These are phyloP conservation scores for Botrylloides violaceus DNA, from an alignment of 23 tunicate species.

Conservation along the genomic window DNA sequence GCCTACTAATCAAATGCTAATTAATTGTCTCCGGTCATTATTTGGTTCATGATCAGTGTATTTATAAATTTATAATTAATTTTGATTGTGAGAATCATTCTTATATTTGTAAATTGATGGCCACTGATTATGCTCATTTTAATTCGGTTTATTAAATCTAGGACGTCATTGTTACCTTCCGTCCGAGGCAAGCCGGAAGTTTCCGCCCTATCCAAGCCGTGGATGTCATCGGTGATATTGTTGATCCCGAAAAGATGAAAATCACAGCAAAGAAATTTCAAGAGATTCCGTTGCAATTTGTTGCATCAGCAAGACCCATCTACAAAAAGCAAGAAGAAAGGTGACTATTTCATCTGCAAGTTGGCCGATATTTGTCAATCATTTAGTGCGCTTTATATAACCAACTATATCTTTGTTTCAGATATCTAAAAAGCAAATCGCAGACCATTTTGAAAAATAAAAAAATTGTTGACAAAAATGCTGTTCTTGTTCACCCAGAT, in stretches of 20 bases:
- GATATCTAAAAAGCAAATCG: not conserved
- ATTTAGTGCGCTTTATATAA: not conserved
- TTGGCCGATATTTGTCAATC: too few species aligned
- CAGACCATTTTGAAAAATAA: not conserved
- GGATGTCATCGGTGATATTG: slow-evolving; percentile 70
- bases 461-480: not conserved
- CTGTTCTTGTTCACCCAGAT: not conserved
- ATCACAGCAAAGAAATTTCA: slow-evolving; percentile 42
- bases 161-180: slow-evolving; percentile 74
- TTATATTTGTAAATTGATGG: slow-evolving; percentile 2
- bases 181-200: slow-evolving; percentile 82
- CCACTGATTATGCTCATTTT: not conserved
- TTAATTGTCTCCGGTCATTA: too few species aligned
- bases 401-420: not conserved
- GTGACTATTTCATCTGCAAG: slow-evolving; percentile 15
- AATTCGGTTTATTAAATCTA: slow-evolving; percentile 7
- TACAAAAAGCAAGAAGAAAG: slow-evolving; percentile 31
- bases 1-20: too few species aligned
- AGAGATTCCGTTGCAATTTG: slow-evolving; percentile 55
- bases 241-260: not conserved
- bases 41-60: too few species aligned
- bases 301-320: slow-evolving; percentile 50
- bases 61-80: too few species aligned
- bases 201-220: slow-evolving; percentile 60
- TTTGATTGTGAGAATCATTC: too few species aligned